These are phyloP conservation scores for Cydia amplana DNA, from an alignment of 1,140 invertebrate species.

Conservation along the genomic window DNA sequence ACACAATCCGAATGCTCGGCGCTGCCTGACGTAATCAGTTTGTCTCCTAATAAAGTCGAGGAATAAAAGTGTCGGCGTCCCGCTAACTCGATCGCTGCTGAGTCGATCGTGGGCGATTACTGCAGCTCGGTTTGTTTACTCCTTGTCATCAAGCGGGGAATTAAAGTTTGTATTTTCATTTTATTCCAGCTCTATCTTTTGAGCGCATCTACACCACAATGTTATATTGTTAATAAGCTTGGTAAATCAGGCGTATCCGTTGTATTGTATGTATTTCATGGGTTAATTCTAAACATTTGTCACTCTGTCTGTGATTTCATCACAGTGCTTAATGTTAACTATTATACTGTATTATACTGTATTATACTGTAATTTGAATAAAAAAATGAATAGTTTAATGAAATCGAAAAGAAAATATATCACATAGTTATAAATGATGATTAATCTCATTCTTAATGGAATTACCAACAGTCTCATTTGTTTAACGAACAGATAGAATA, in stretches of 20 bases:
- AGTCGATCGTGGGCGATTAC: constrained; percentile 42
- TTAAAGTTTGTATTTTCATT: neutral
- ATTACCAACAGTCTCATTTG: no score
- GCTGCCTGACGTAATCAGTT: constrained; percentile 15
- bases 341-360: no score
- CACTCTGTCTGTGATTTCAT: no score
- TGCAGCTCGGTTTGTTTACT: neutral
- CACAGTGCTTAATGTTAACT: no score
- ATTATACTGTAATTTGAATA: no score
- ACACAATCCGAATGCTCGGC: neutral
- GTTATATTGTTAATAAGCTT: neutral
- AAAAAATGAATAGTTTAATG: no score
- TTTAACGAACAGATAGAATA: no score
- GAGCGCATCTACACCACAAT: neutral
- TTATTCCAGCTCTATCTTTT: neutral
- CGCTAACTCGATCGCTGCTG: constrained; percentile 43
- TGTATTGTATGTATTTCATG: no score
- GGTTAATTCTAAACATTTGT: no score
- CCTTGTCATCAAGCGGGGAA: neutral
- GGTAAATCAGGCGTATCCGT: neutral
- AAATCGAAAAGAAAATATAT: no score
- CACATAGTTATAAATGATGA: no score
- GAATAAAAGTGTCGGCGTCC: constrained; percentile 33
- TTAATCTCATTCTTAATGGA: no score
- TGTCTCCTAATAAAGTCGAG: constrained; percentile 31